Conservation (phyloP, 1,140 invertebrate genomes). For the Leptinotarsa undecemlineata region DNA sequence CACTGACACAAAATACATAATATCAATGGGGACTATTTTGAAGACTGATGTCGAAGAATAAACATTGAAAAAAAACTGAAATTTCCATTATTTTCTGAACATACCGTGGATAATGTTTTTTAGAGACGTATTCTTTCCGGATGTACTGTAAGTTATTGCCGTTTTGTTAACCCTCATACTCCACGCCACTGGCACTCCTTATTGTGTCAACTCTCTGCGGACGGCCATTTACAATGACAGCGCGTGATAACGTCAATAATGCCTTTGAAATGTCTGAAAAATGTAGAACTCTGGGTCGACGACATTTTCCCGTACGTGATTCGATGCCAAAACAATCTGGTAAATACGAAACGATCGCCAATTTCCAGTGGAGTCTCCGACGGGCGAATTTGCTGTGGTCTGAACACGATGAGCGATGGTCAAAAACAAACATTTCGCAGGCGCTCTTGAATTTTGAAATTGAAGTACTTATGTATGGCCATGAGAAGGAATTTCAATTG, state of each 20-base stretch:
- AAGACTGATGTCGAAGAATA: no score
- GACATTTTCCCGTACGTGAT: conserved; percentile 28
- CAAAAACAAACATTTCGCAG: not conserved
- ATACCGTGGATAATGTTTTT: no score
- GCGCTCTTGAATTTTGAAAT: not conserved
- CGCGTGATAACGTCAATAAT: conserved; percentile 15
- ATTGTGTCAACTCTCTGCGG: not conserved
- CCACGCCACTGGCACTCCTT: not conserved
- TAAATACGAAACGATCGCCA: conserved; percentile 3
- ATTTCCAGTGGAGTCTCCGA: conserved; percentile 16
- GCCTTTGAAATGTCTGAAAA: conserved; percentile 25
- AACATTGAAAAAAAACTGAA: no score
- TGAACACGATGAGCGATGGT: not conserved
- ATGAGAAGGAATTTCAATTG: not conserved
- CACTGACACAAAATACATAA: no score
- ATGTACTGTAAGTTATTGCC: not conserved
- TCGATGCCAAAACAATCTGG: conserved; percentile 32
- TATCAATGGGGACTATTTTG: no score
- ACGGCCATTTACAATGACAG: not conserved
- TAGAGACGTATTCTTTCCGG: no score
- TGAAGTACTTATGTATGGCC: not conserved
- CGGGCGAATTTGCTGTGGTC: not conserved
- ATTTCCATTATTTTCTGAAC: no score
- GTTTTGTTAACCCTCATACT: not conserved
- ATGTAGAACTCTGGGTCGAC: conserved; percentile 16